These are phyloP conservation scores for Centroberyx gerrardi DNA, from an alignment of 2,797 vertebrate species.

Conservation along the genomic window DNA sequence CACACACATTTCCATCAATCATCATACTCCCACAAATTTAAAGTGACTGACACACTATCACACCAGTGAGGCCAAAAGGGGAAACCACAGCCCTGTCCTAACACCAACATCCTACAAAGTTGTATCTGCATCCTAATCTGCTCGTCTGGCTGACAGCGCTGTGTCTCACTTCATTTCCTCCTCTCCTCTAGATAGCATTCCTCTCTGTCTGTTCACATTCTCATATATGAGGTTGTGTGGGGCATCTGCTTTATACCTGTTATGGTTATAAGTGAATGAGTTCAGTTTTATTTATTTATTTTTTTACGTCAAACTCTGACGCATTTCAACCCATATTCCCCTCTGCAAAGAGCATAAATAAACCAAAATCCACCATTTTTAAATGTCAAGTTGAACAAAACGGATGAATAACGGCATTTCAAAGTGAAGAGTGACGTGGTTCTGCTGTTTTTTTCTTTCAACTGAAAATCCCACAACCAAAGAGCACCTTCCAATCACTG, in stretches of 20 bases:
- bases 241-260: background rate
- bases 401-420: background rate
- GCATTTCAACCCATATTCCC: background rate
- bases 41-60: slow-evolving; percentile 19
- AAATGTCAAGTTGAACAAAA: background rate
- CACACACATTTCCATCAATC: slow-evolving; percentile 7
- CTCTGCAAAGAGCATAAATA: background rate
- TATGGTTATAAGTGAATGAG: no score
- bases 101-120: slow-evolving; percentile 29
- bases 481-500: background rate
- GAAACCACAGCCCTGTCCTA: slow-evolving; percentile 43
- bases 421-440: background rate
- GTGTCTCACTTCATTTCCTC: slow-evolving; percentile 26
- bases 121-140: slow-evolving; percentile 33
- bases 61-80: slow-evolving; percentile 7
- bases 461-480: background rate
- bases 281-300: no score
- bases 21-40: background rate
- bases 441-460: background rate
- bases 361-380: no score
- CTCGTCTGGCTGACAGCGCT: slow-evolving; percentile 37
- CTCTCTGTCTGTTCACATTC: slow-evolving; percentile 21
- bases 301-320: no score
- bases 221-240: slow-evolving; percentile 6
- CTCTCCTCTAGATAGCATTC: slow-evolving; percentile 19